These are phyloP conservation scores for Tenthredo livida DNA, from an alignment of 2,888 invertebrate species.

Conservation along the genomic window DNA sequence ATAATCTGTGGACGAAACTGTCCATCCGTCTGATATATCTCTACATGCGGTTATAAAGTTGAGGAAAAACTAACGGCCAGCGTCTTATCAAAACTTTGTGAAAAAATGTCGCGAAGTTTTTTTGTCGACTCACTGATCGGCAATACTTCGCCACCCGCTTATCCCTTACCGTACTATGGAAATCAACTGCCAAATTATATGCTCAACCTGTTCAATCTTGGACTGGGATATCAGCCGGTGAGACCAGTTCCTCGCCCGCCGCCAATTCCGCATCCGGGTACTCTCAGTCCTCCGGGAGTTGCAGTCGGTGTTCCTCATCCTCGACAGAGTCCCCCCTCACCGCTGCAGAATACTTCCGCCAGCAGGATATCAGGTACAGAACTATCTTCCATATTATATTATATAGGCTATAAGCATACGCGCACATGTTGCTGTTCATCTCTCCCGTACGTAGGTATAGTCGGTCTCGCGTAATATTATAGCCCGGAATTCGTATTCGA, in stretches of 20 bases:
- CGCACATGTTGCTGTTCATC: no score
- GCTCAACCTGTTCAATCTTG: conserved; percentile 76
- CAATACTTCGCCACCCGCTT: conserved; percentile 81
- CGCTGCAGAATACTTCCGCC: conserved; percentile 64
- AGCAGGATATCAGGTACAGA: conserved; percentile 69
- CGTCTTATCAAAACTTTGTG: not conserved
- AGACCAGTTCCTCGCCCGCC: conserved; percentile 73
- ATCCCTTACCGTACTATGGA: conserved; percentile 74
- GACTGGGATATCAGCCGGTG: conserved; percentile 73
- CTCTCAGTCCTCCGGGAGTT: conserved; percentile 63
- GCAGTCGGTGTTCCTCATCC: conserved; percentile 62
- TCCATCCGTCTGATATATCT: not conserved
- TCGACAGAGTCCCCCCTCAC: conserved; percentile 71
- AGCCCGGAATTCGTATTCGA: no score
- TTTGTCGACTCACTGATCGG: conserved; percentile 89
- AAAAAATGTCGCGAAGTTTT: conserved; percentile 89
- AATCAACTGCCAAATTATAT: conserved; percentile 77
- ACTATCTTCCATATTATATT: not conserved
- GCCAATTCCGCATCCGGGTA: conserved; percentile 63
- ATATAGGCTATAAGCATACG: no score
- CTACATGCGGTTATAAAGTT: not conserved
- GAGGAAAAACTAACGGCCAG: not conserved
- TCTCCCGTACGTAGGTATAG: no score
- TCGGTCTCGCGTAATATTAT: no score
- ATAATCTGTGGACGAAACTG: not conserved